Percentiles rank a stretch among this genome's conserved stretches.
Evolutionary conservation across 2,888 invertebrate genomes (phyloP).

Genomic region (Acanthosepion esculentum): DNA sequence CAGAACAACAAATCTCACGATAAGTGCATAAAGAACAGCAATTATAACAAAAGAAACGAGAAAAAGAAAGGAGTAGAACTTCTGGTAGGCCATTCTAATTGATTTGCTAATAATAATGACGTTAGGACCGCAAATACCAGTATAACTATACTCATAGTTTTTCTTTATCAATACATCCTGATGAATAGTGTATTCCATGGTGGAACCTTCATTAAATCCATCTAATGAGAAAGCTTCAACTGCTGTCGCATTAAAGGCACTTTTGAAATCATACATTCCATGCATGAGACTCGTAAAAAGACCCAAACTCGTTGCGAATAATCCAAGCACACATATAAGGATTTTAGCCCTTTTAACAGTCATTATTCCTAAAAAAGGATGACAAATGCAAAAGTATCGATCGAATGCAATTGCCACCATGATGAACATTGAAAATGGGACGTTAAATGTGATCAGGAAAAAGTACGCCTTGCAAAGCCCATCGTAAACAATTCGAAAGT

Average conservation of each 20-base stretch:
- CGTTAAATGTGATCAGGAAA: constrained; percentile 68
- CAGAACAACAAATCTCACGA: constrained; percentile 64
- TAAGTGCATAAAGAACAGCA: constrained; percentile 71
- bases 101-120: constrained; percentile 57
- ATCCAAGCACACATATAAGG: constrained; percentile 57
- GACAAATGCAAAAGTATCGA: constrained; percentile 71
- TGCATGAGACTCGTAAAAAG: constrained; percentile 60
- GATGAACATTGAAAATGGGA: constrained; percentile 70
- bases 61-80: constrained; percentile 69
- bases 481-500: constrained; percentile 58
- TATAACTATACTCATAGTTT: constrained; percentile 52
- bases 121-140: constrained; percentile 63
- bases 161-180: not conserved
- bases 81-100: constrained; percentile 67
- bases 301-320: constrained; percentile 61
- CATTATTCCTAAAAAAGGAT: constrained; percentile 62
- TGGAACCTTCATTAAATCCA: not conserved
- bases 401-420: constrained; percentile 72
- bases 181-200: not conserved
- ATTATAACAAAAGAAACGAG: constrained; percentile 71
- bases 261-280: constrained; percentile 56
- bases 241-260: not conserved
- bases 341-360: constrained; percentile 58
- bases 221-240: not conserved
- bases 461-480: constrained; percentile 67